Conservation (phyloP, 2,113 vertebrate species). For the human region GRCh38 chr6:155425001-155425500, state of each 20-base stretch:
- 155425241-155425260: not conserved
- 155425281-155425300: not conserved
- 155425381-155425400: not conserved
- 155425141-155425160: not conserved
- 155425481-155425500: not conserved
- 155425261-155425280: not conserved
- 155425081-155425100: not conserved
- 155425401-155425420: not conserved
- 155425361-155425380: not conserved
- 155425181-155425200: not conserved
- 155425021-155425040: not conserved
- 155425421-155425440: fast-evolving
- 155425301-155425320: not conserved
- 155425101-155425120: not conserved
- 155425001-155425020: not conserved
- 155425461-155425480: no score
- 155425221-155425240: not conserved
- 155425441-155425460: no score
- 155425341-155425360: not conserved
- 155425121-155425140: not conserved
- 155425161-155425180: not conserved
- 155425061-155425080: not conserved
- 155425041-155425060: not conserved
- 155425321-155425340: not conserved
- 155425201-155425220: not conserved